Evolutionary conservation across 1,140 invertebrate genomes (phyloP), one percentile per base, ranked within the genome.

Genomic region (Trinorchestia longiramus): DNA sequence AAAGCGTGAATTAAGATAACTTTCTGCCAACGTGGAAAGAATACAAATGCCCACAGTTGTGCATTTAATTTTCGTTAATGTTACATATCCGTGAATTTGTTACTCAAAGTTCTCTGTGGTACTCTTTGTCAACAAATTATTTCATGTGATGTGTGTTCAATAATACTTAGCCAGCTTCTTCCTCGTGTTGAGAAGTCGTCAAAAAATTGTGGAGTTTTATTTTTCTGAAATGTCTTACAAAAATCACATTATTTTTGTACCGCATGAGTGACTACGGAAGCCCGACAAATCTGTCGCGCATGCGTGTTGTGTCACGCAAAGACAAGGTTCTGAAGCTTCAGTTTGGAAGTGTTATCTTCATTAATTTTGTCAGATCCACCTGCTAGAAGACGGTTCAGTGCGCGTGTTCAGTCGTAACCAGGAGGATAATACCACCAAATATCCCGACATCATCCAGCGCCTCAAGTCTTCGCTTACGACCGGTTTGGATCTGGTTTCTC

Each of bases 391-490:
- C 96, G 98, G 98, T 0, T 97, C 98, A 40, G 98, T 99, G 0
- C 98, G 97, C 62, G 99, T 99, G 96, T 99, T 98, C 97, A 99
- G 99, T 97, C 97, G 99, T 95, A 99, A 99, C 98, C 99, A 99
- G 97, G 99, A 99, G 97, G 98, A 99, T 97, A 99, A 99, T 97
- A 99, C 99, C 0, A 98, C 98, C 44, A 99, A 99, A 97, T 99
- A 99, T 98, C 99, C 99, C 23, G 99, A 99, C 97, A 98, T 99
- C 43, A 98, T 99, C 97, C 97, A 97, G 0, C 98, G 99, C 91
- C 97, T 99, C 95, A 97, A 98, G 23, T 97, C 97, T 47, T 95
- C 96, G n/a, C 44, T 97, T 17, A 97, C 97, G 41, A 92, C 96
- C 28, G 97, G 92, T 94, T 0, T 77, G 62, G 15, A 11, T 36